These are phyloP conservation scores for Brevimyrus niger DNA, from an alignment of 2,113 vertebrate species.

Conservation along the genomic window DNA sequence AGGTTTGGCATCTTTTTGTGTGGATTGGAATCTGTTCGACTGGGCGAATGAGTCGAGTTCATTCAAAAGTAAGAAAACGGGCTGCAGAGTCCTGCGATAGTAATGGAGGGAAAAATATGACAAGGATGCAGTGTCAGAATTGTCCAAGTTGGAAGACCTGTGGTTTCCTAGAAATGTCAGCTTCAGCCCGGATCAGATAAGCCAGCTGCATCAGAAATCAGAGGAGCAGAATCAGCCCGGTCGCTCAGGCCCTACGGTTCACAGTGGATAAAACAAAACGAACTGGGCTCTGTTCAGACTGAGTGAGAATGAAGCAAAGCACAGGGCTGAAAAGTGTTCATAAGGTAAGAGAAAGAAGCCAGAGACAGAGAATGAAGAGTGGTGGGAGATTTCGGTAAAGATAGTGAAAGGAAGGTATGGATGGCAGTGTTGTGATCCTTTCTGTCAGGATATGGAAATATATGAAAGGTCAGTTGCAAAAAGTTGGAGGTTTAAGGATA, in stretches of 20 bases:
- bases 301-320: neutral
- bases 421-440: neutral
- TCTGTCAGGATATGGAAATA: neutral
- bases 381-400: neutral
- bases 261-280: neutral
- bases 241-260: no score
- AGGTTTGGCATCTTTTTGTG: neutral
- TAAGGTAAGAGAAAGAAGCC: neutral
- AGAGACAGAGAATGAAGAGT: neutral
- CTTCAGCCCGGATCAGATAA: neutral
- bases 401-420: neutral
- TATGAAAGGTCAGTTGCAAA: neutral
- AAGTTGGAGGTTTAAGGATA: neutral
- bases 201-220: neutral
- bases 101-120: neutral
- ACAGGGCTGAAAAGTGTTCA: neutral
- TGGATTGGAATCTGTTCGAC: neutral
- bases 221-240: neutral
- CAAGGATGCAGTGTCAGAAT: neutral
- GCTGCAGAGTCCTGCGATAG: neutral
- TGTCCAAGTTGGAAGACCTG: neutral
- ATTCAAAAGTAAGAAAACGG: neutral
- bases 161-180: neutral
- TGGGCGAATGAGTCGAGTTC: neutral
- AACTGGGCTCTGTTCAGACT: neutral